Evolutionary conservation across 2,797 vertebrate species (phyloP), one percentile per base, ranked within the genome.

Genomic region (Pseudopleuronectes americanus): DNA sequence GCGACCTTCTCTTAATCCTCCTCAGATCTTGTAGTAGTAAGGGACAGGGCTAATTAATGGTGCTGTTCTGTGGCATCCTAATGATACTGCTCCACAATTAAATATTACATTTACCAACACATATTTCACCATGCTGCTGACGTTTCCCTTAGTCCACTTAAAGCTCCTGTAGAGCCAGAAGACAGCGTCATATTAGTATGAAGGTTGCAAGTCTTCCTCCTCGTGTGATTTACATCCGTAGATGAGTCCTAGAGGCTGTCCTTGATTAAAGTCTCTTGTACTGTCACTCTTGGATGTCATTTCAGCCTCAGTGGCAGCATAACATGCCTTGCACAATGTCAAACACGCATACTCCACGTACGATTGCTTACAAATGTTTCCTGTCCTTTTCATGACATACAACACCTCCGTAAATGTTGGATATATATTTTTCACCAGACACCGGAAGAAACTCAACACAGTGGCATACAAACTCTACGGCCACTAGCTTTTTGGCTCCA

Each of bases 211-310:
- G 36, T 56, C 45, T 22, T 45, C 13, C 14, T 47, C 59, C 52
- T 74, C 68, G 57, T 77, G 71, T 74, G 72, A 57, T 28, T 19
- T 19, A 28, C 65, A 53, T 9, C 22, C 21, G 23, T 56, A 6
- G 45, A 53, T 61, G 71, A 71, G 53, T 66, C 47, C 47, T 21
- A 48, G 17, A 48, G 14, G 14, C 6, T 48, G 43, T 45, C 17
- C 13, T 43, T 43, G 41, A 43, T 43, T 43, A 4, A 43, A 16
- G 41, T 17, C 41, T 17, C 12, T 17, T 14, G 10, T 43, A 13
- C 41, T 43, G 41, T 43, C 41, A 43, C 14, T 17, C 12, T 43
- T 43, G 1, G 41, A 17, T 43, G 4, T 43, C 13, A 16, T 10
- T 2, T 41, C 41, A 43, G 12, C 13, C 13, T 43, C 41, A 43